phyloP scores from a whole-genome alignment of 2,888 invertebrate genomes.

The Fragum whitleyi region DNA sequence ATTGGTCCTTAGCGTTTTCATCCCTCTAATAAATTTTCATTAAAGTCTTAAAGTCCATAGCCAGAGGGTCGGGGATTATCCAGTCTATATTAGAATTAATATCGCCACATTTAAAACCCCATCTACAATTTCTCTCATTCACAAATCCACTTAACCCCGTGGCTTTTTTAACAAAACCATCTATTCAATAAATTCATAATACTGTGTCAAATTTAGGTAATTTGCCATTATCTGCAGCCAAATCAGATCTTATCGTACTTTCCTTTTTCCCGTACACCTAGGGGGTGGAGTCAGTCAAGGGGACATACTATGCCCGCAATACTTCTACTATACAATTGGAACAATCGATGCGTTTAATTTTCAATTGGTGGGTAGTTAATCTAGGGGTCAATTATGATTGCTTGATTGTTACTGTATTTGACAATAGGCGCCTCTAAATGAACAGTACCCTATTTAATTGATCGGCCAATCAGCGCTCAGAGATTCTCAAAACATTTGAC shows the following conservation, averaged over 20 bases:
- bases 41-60: conserved; percentile 5
- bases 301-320: conserved; percentile 35
- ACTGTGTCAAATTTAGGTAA: conserved; percentile 63
- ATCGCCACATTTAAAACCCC: conserved; percentile 34
- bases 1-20: too few relatives aligned
- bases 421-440: conserved; percentile 58
- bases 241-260: conserved; percentile 63
- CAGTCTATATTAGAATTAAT: conserved; percentile 62
- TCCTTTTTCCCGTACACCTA: conserved; percentile 43
- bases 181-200: conserved; percentile 62
- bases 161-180: conserved; percentile 55
- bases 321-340: conserved; percentile 44
- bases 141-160: conserved; percentile 56
- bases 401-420: conserved; percentile 57
- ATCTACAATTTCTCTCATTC: conserved; percentile 29
- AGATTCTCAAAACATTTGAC: conserved; percentile 45
- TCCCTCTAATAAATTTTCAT: conserved; percentile 7
- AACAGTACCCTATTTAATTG: conserved; percentile 61
- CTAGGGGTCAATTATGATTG: conserved; percentile 59
- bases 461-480: conserved; percentile 60
- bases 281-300: conserved; percentile 64
- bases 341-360: conserved; percentile 65
- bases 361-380: conserved; percentile 64
- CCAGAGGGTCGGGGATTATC: conserved; percentile 41
- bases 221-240: conserved; percentile 52